Evolutionary conservation across 2,113 vertebrate species (phyloP).

Genomic region (Hipposideros armiger): DNA sequence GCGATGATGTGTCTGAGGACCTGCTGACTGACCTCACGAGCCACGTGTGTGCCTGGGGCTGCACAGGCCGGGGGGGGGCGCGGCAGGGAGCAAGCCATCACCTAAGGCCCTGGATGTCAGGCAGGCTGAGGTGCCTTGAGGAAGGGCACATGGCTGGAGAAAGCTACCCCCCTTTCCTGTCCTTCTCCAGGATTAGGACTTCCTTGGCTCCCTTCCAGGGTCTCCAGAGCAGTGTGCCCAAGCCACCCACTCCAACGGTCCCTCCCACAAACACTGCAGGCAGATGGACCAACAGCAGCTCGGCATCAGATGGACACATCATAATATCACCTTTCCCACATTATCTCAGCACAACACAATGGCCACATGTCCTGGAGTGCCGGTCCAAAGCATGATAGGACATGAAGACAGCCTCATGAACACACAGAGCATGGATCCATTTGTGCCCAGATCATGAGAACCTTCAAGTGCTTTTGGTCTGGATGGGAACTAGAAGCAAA

Average conservation of each 20-base stretch:
- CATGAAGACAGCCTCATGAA: neutral
- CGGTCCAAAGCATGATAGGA: neutral
- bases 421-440: neutral
- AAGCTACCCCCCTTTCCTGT: neutral
- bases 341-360: neutral
- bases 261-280: neutral
- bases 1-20: conserved; percentile 51
- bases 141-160: neutral
- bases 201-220: neutral
- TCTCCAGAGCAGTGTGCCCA: neutral
- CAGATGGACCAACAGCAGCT: neutral
- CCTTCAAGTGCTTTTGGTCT: neutral
- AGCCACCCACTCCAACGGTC: neutral
- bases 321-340: rapidly evolving
- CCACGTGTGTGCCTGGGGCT: conserved; percentile 65
- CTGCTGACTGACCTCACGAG: conserved; percentile 67
- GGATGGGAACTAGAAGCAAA: neutral
- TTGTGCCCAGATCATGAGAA: neutral
- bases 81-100: rapidly evolving
- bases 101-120: neutral
- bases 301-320: neutral
- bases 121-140: neutral
- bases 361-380: neutral
- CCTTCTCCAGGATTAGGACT: neutral
- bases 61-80: neutral